phyloP scores from a whole-genome alignment of 2,797 vertebrate species.

The Toxotes lorentzi region DNA sequence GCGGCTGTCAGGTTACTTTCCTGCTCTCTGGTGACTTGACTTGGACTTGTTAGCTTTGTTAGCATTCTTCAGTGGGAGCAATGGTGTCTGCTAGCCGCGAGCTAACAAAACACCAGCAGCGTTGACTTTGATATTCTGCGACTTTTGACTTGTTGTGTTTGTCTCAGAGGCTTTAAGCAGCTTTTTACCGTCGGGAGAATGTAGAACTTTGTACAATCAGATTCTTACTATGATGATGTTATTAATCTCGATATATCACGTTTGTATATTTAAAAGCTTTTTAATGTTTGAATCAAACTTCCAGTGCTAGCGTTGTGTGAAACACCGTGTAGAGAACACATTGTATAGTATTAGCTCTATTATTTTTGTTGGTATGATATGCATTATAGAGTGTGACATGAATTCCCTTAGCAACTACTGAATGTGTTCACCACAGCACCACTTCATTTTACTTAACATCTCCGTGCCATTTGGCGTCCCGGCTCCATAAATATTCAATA shows the following conservation, averaged over 20 bases:
- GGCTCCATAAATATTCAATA: not conserved
- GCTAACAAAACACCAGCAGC: conserved; percentile 39
- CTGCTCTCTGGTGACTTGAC: conserved; percentile 2
- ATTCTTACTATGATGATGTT: conserved; percentile 58
- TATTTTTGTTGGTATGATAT: conserved; percentile 34
- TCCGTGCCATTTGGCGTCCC: conserved; percentile 35
- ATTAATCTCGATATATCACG: conserved; percentile 44
- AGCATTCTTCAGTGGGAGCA: conserved; percentile 46
- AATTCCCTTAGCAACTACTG: conserved; percentile 41
- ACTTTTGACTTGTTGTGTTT: conserved; percentile 56
- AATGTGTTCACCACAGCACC: conserved; percentile 47
- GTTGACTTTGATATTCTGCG: conserved; percentile 64
- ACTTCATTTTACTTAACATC: conserved; percentile 43
- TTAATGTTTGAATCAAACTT: conserved; percentile 52
- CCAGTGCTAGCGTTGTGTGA: conserved; percentile 46
- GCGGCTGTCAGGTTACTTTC: conserved; percentile 10
- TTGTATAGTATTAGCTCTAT: conserved; percentile 35
- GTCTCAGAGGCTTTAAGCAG: conserved; percentile 64
- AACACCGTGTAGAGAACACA: conserved; percentile 23
- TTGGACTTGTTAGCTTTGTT: conserved; percentile 45
- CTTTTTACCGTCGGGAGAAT: conserved; percentile 72
- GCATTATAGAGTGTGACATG: conserved; percentile 27
- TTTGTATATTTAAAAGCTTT: conserved; percentile 74
- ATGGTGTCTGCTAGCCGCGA: conserved; percentile 29
- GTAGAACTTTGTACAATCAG: conserved; percentile 78